Evolutionary conservation across 2,888 invertebrate species (phyloP).

Genomic region (Erebia palarica): DNA sequence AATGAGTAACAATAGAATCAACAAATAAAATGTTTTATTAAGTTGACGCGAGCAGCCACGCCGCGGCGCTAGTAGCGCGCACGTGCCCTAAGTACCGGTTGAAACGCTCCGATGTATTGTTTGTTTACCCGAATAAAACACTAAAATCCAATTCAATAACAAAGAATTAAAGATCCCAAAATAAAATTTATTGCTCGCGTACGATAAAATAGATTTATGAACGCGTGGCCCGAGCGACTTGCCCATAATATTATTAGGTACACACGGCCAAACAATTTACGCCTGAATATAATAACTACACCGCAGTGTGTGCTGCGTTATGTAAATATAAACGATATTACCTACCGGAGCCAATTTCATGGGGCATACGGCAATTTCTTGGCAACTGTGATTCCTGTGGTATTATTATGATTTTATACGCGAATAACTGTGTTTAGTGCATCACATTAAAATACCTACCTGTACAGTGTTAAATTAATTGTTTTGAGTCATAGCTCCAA

Average conservation of each 20-base stretch:
- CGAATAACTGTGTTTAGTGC: neutral
- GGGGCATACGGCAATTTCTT: conserved; percentile 33
- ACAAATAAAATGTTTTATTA: conserved; percentile 77
- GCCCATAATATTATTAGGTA: conserved; percentile 71
- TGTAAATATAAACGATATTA: conserved; percentile 44
- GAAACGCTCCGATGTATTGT: conserved; percentile 77
- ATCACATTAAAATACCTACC: neutral
- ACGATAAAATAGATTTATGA: conserved; percentile 83
- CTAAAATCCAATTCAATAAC: conserved; percentile 83
- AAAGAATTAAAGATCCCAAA: conserved; percentile 83
- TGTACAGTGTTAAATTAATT: no score
- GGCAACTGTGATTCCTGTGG: conserved; percentile 28
- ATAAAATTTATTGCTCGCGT: conserved; percentile 81
- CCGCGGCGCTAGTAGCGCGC: conserved; percentile 61
- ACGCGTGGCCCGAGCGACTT: conserved; percentile 60
- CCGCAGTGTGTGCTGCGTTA: conserved; percentile 39
- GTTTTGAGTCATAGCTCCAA: no score
- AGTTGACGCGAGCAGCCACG: conserved; percentile 64
- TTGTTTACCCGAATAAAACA: conserved; percentile 83
- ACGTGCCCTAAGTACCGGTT: conserved; percentile 77
- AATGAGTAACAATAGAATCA: conserved; percentile 54
- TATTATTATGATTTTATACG: conserved; percentile 17
- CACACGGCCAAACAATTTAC: conserved; percentile 61
- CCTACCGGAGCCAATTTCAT: conserved; percentile 33
- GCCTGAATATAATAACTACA: conserved; percentile 44